Evolutionary conservation across 2,113 vertebrate species (phyloP).

Genomic region (Pogona vitticeps): DNA sequence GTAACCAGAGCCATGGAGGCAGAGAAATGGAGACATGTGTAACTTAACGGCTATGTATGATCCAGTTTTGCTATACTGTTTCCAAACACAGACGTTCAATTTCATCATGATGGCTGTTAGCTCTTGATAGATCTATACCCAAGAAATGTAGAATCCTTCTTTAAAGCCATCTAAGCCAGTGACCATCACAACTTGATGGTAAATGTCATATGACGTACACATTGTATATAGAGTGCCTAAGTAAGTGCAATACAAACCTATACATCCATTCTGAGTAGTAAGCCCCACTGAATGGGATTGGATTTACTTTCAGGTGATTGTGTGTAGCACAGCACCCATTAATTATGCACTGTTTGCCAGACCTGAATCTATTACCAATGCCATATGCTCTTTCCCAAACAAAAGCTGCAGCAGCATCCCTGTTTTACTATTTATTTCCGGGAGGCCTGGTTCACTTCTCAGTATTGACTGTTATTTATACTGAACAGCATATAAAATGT

Average conservation of each 20-base stretch:
- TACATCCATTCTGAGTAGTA: not conserved
- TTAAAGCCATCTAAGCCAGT: not conserved
- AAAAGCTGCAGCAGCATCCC: not conserved
- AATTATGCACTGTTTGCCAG: not conserved
- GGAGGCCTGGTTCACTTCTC: not conserved
- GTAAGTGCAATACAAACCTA: not conserved
- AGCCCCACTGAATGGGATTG: not conserved
- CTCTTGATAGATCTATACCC: not conserved
- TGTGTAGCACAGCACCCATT: not conserved
- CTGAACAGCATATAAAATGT: not conserved
- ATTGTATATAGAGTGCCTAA: not conserved
- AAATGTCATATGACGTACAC: not conserved
- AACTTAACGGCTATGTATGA: too few relatives aligned
- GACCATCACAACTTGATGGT: not conserved
- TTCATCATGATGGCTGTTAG: not conserved
- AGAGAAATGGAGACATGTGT: too few relatives aligned
- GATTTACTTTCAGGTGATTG: not conserved
- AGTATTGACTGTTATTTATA: not conserved
- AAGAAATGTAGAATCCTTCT: not conserved
- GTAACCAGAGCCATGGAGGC: too few relatives aligned
- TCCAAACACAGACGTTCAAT: not conserved
- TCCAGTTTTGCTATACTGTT: not conserved
- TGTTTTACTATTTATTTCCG: rapidly evolving
- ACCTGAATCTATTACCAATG: not conserved
- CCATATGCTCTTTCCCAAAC: not conserved